A percentile compares a stretch with the other conserved stretches of the same genome.
These are phyloP conservation scores for Trematomus loennbergii DNA, from an alignment of 2,113 vertebrate genomes.

Conservation along the genomic window DNA sequence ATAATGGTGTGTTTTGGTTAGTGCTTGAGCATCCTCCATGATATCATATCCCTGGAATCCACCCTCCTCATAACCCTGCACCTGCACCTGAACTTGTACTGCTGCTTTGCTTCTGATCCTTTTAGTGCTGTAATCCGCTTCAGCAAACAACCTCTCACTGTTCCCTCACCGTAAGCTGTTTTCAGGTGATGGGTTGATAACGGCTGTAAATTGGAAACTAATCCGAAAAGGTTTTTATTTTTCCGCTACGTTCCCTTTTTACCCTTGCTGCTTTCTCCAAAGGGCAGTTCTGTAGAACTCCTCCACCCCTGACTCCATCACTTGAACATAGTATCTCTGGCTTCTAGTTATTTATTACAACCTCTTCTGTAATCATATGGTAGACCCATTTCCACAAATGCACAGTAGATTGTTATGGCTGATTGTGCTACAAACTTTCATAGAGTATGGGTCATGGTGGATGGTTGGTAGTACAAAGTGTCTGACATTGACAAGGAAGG, in stretches of 20 bases:
- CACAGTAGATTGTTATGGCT: too few species aligned
- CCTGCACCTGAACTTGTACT: conserved; percentile 49
- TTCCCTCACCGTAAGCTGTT: conserved; percentile 61
- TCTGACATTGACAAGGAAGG: background rate
- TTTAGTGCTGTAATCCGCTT: conserved; percentile 72
- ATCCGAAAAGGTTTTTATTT: conserved; percentile 69
- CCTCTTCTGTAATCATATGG: too few species aligned
- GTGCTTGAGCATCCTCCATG: conserved; percentile 10
- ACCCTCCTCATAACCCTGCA: conserved; percentile 37
- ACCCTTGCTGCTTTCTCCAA: background rate
- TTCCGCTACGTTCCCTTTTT: conserved; percentile 26
- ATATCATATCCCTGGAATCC: conserved; percentile 29
- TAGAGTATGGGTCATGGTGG: background rate
- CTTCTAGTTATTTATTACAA: background rate
- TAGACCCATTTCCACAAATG: too few species aligned
- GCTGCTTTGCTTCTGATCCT: conserved; percentile 68
- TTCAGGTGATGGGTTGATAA: conserved; percentile 70
- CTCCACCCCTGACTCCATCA: background rate
- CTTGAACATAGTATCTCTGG: background rate
- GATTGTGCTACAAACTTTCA: too few species aligned
- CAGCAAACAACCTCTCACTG: conserved; percentile 71
- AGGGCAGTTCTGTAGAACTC: background rate
- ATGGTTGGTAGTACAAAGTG: background rate
- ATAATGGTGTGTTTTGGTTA: conserved; percentile 27
- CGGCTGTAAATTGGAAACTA: conserved; percentile 72